Base-by-base conservation (phyloP, 2,113 vertebrate species). In the Thunnus maccoyii region DNA sequence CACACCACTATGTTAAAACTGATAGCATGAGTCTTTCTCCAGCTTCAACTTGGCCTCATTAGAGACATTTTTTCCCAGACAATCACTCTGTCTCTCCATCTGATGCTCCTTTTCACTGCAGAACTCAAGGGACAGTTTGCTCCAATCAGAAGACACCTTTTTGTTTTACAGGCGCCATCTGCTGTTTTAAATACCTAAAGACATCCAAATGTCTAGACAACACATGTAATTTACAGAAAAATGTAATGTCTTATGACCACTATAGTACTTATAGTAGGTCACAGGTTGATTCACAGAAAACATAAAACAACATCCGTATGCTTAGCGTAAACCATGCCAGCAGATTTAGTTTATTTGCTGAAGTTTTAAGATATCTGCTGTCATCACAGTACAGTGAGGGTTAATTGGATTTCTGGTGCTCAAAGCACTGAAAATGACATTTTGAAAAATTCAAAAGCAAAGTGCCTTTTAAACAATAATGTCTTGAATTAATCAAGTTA, bases 31-130 rank as follows among this genome's bases (percentile, higher is more conserved):
- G 70, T 83, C 27, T 13, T 25, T 56, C 20, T 32, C 11, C 0
- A 73, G 30, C 12, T 15, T 64, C 30, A 36, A 10, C 12, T n/a
- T n/a, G 56, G 30, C 58, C 57, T 46, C 47, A 60, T 74, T 67
- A 41, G 48, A 22, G 66, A 12, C 20, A 52, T 50, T 56, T 76
- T 51, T 67, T 47, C 47, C 5, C 47, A 51, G 41, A 64, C 17
- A 66, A 18, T 68, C 48, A 62, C n/a, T 48, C 12, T 44, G 27
- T 30, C 57, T 54, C 32, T 55, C 64, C 48, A 20, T 79, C 65
- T 72, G 79, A 85, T 36, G 78, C 41, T 66, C 44, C 78, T 86
- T 54, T 72, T 41, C 63, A 80, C 12, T 9, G n/a, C 6, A 50
- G 22, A 44, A 78, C 54, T 52, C 5, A 54, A 46, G n/a, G 66